Evolutionary conservation across 2,113 vertebrate species (phyloP).

Genomic region (Hippolais icterina): DNA sequence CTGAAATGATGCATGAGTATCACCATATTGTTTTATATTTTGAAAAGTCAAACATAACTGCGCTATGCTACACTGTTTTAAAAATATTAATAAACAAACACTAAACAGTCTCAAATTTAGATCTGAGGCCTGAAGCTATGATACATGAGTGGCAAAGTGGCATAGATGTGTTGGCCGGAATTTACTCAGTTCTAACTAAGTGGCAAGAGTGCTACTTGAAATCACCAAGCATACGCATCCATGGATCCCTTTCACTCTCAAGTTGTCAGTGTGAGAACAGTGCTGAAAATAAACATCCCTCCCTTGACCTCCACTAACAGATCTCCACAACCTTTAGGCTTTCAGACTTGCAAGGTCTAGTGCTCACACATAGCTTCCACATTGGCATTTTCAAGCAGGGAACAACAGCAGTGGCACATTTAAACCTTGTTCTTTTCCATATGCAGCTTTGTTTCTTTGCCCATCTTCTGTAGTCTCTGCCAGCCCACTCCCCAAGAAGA

Average conservation of each 20-base stretch:
- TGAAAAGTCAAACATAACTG: conserved; percentile 1
- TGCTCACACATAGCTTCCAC: background rate
- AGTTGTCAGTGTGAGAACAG: conserved; percentile 38
- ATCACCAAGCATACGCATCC: background rate
- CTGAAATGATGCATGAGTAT: background rate
- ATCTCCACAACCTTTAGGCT: conserved; percentile 12
- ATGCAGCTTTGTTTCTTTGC: background rate
- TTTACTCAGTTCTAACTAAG: conserved; percentile 13
- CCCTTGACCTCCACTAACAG: background rate
- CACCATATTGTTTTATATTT: background rate
- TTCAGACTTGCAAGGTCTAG: conserved; percentile 11
- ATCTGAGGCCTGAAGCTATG: conserved; percentile 17
- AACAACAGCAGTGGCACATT: background rate
- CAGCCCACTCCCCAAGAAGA: background rate
- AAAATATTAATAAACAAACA: conserved; percentile 58
- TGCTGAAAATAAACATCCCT: conserved; percentile 57
- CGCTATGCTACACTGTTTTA: background rate
- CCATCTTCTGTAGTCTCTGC: background rate
- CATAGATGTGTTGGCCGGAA: conserved; percentile 27
- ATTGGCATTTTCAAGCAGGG: background rate
- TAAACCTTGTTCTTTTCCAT: background rate
- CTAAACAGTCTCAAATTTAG: conserved; percentile 26
- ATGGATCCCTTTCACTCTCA: background rate
- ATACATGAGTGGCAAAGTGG: background rate
- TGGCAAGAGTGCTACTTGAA: background rate